Base-by-base conservation (phyloP, 2,113 vertebrate species). In the Parotia lawesii region DNA sequence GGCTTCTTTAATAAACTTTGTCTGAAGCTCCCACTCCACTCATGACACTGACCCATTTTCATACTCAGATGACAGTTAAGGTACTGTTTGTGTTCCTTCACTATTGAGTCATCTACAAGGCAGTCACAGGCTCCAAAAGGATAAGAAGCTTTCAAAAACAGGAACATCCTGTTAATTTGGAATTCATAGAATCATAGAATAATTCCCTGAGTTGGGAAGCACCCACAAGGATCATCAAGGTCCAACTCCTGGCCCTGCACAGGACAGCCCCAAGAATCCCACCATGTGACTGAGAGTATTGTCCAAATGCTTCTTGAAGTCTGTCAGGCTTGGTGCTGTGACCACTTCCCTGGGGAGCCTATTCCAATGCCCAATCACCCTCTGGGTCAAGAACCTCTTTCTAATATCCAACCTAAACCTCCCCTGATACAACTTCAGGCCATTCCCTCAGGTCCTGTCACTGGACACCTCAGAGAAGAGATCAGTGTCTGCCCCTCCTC, bases 41-140 rank as follows among this genome's bases (percentile, higher is more conserved):
- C 57, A 61, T 2, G 10, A 76, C 45, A 76, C 33, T 80, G 76
- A 87, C 65, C 73, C 42, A 81, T 54, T 84, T 91, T 91, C 77
- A 87, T 70, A 89, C 45, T 57, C 71, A n/a, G 56, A 57, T 65
- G 64, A 47, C 80, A 90, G 56, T 40, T 73, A 70, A 96, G 85
- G 51, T 70, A 84, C 54, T 86, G 61, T 79, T 90, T 90, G 58
- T 56, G 50, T 60, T 88, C 76, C 58, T 64, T 62, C 45, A 28
- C 40, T 44, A 48, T 72, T 93, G 80, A 93, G 47, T 93, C 83
- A 94, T 42, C 56, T 73, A 89, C 66, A 93, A 94, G 25, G 38
- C 50, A 84, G 60, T 18, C 72, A 76, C 40, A 58, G 45, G 31
- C 54, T 86, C 72, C 37, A 78, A 44, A 78, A 65, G 38, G 60